Evolutionary conservation across 2,888 invertebrate genomes (phyloP), one percentile per base, ranked within the genome.

Genomic region (Tromatobia lineatoria): DNA sequence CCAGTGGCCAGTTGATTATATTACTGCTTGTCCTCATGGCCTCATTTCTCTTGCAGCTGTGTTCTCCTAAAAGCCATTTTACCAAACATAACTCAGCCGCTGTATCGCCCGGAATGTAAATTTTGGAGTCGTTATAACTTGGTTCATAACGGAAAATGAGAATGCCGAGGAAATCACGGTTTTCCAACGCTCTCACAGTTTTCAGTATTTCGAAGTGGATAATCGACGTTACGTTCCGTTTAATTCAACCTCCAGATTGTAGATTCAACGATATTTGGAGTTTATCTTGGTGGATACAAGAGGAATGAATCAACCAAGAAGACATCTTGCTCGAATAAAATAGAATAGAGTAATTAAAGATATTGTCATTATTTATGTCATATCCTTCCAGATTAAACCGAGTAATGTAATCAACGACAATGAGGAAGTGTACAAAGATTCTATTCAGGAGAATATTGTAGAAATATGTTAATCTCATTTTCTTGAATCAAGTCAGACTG

Each of bases 41-140:
- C 7, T n/a, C n/a, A 11, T 34, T 47, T 57, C 20, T 8, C 23
- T 15, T 20, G 45, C 80, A 15, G 45, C 67, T 52, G 54, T n/a
- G 52, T 70, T 54, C 52, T 23, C 25, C 52, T n/a, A 61, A 81
- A 64, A 13, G 47, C 59, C 67, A 59, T 69, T 89, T 88, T 88
- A 38, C 11, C 86, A 87, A 85, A 85, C 52, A 87, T 89, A 90
- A 90, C 88, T 89, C 87, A 89, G 85, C 87, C 86, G 87, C 85
- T 88, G 89, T 89, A 85, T 80, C 47, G 20, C 78, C 74, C 67
- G 84, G 86, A 89, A 91, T 90, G 91, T 88, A 90, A 90, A 91
- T 90, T 88, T 89, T 89, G 88, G 84, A 88, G 86, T 87, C 88
- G 89, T 89, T 89, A 88, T 87, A 85, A 82, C 86, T 85, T 70